A percentile compares a stretch with the other conserved stretches of the same genome.
These are phyloP conservation scores for Kryptolebias marmoratus DNA, from an alignment of 2,113 vertebrate species.

Conservation along the genomic window DNA sequence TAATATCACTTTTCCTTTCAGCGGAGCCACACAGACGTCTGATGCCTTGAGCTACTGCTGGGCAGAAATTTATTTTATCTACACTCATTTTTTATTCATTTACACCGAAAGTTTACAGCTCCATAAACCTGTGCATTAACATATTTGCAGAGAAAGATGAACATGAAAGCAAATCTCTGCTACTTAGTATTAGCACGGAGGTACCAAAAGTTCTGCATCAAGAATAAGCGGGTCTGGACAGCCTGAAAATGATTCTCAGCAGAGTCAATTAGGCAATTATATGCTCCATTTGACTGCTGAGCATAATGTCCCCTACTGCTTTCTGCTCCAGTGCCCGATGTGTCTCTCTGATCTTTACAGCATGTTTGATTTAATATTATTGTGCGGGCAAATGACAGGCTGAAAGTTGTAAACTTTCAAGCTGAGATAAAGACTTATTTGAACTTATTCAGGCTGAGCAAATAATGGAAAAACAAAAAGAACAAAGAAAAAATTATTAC, in stretches of 20 bases:
- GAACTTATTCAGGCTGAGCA: slow-evolving; percentile 15
- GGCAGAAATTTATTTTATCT: too few relatives aligned
- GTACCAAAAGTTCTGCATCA: not conserved
- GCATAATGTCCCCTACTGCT: slow-evolving; percentile 45
- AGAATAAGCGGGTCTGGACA: slow-evolving; percentile 19
- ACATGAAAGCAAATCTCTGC: not conserved
- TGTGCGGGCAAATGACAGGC: slow-evolving; percentile 5
- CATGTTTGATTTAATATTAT: slow-evolving; percentile 53
- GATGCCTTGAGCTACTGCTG: too few relatives aligned
- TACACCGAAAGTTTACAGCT: not conserved
- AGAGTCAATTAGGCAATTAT: slow-evolving; percentile 64
- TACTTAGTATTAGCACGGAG: not conserved
- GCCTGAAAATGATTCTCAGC: slow-evolving; percentile 44
- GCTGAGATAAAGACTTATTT: slow-evolving; percentile 25
- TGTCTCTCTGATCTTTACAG: slow-evolving; percentile 33
- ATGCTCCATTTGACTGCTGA: slow-evolving; percentile 57
- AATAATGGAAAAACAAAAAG: slow-evolving; percentile 5
- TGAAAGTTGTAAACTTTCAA: slow-evolving; percentile 23
- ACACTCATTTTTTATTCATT: not conserved
- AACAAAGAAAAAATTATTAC: not conserved
- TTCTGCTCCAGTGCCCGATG: slow-evolving; percentile 42
- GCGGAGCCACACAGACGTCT: too few relatives aligned
- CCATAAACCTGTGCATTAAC: not conserved
- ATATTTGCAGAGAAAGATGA: not conserved
- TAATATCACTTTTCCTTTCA: too few relatives aligned